Conservation (phyloP, 2,888 invertebrate species). For the Hirtodrosophila cameraria region DNA sequence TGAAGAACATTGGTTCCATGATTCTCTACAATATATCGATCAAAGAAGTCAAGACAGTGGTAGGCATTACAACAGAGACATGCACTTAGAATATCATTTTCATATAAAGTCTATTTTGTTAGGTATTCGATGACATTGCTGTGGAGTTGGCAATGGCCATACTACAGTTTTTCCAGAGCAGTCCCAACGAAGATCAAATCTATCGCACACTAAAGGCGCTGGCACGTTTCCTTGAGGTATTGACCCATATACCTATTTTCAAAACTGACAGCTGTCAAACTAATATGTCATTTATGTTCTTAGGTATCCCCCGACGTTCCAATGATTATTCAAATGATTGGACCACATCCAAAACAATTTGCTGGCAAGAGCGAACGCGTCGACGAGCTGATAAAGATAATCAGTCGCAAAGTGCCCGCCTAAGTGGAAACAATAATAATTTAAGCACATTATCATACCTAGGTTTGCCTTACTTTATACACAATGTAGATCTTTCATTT, state of each 20-base stretch:
- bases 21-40: constrained; percentile 95
- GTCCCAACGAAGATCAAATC: constrained; percentile 91
- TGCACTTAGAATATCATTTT: not conserved
- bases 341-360: constrained; percentile 93
- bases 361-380: constrained; percentile 91
- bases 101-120: constrained; percentile 38
- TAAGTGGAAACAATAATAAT: constrained; percentile 44
- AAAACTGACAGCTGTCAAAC: constrained; percentile 67
- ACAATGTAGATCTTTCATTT: constrained; percentile 64
- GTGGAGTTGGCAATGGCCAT: constrained; percentile 96
- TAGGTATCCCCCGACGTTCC: constrained; percentile 94
- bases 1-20: constrained; percentile 93
- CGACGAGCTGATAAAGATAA: constrained; percentile 91
- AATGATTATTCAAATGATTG: constrained; percentile 95
- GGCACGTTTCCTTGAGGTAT: constrained; percentile 85
- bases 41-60: constrained; percentile 99
- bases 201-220: constrained; percentile 92
- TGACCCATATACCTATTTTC: constrained; percentile 57
- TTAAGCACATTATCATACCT: constrained; percentile 40
- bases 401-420: constrained; percentile 87
- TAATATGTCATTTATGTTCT: constrained; percentile 71
- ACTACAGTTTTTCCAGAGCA: constrained; percentile 93
- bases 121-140: constrained; percentile 97
- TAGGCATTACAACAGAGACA: constrained; percentile 85
- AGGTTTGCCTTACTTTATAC: constrained; percentile 44